Evolutionary conservation across 2,113 vertebrate species (phyloP).

Genomic region (Pteruthius melanotis): DNA sequence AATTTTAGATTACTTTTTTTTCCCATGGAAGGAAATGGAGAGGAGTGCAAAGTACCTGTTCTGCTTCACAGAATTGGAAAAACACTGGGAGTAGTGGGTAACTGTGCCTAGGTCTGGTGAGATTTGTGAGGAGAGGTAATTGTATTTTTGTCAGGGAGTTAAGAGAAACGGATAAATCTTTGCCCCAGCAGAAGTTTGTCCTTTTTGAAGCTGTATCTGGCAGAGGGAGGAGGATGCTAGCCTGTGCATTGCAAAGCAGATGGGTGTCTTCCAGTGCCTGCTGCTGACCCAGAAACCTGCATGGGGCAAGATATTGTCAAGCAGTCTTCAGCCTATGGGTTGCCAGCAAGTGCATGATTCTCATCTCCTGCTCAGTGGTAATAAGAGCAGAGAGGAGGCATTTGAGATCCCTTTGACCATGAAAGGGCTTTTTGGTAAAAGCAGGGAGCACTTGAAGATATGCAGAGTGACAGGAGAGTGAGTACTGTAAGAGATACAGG

Average conservation of each 20-base stretch:
- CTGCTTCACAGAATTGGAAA: background rate
- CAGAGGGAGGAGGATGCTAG: background rate
- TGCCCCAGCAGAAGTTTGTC: background rate
- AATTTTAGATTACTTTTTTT: background rate
- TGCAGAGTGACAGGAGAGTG: background rate
- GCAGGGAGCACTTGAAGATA: background rate
- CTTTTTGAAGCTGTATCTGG: background rate
- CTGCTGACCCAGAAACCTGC: background rate
- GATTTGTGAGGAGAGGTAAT: background rate
- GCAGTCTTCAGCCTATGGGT: background rate
- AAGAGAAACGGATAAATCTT: background rate
- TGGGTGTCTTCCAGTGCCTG: background rate
- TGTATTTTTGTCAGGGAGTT: background rate
- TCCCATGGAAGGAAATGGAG: background rate
- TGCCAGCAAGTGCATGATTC: background rate
- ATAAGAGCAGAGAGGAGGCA: background rate
- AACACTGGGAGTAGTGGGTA: background rate
- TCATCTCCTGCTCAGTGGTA: background rate
- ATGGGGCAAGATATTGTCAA: background rate
- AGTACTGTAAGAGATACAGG: background rate
- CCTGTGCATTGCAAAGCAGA: background rate
- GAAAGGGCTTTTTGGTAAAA: background rate
- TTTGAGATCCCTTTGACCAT: background rate
- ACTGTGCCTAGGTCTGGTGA: background rate
- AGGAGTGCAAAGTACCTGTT: background rate